Conservation (phyloP, 1,140 invertebrate species). For the Ceratina australensis region DNA sequence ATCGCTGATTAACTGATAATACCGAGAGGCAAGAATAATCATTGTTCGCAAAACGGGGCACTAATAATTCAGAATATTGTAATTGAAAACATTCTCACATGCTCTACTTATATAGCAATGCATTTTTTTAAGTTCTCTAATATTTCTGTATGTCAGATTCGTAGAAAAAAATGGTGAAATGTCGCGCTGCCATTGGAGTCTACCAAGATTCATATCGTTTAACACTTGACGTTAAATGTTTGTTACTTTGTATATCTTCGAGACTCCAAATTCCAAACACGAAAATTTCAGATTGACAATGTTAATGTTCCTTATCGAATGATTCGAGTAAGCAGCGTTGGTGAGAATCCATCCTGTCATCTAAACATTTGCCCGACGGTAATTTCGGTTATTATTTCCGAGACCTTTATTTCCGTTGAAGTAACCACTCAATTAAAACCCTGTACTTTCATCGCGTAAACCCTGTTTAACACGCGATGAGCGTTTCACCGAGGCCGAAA, state of each 20-base stretch:
- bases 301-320: not conserved
- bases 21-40: constrained; percentile 18
- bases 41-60: not conserved
- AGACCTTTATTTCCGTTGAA: not conserved
- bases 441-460: not conserved
- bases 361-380: not conserved
- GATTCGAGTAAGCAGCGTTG: not conserved
- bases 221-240: too few species aligned
- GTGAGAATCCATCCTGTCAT: not conserved
- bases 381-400: not conserved
- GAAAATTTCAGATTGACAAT: not conserved
- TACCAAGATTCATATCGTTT: too few species aligned
- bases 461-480: not conserved
- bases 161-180: too few species aligned
- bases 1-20: constrained; percentile 19
- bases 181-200: too few species aligned
- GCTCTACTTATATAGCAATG: too few species aligned
- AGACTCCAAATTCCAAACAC: too few species aligned
- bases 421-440: not conserved
- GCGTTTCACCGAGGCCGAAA: too few species aligned
- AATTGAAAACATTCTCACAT: too few species aligned
- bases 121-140: too few species aligned
- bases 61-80: too few species aligned
- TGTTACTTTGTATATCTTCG: not conserved
- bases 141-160: too few species aligned